phyloP scores from a whole-genome alignment of 1,140 invertebrate species.

The Drosophila simulans region DNA sequence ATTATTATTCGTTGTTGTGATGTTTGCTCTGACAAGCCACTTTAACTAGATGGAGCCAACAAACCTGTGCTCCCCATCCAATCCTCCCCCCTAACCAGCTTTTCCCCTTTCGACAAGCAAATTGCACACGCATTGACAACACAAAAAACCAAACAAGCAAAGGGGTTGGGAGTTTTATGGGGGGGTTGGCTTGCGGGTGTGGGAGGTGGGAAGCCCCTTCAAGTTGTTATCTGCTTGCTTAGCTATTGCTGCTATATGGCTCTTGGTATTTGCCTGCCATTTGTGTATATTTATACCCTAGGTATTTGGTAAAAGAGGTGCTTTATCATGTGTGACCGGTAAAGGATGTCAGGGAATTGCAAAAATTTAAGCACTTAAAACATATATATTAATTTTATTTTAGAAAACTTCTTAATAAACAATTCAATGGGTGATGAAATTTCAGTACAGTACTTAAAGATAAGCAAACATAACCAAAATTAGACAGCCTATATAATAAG shows the following conservation, averaged over 20 bases:
- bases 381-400: too few species aligned
- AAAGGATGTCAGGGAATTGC: neutral
- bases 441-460: too few species aligned
- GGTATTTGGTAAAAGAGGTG: neutral
- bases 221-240: constrained; percentile 72
- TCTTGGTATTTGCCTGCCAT: constrained; percentile 65
- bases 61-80: constrained; percentile 16
- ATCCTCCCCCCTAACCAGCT: neutral
- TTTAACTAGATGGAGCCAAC: constrained; percentile 59
- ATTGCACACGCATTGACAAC: constrained; percentile 60
- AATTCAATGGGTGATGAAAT: too few species aligned
- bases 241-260: constrained; percentile 57
- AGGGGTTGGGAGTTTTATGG: constrained; percentile 3
- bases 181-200: neutral
- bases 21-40: constrained; percentile 79
- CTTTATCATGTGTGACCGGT: neutral
- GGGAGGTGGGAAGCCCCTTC: constrained; percentile 42
- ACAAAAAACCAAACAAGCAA: constrained; percentile 26
- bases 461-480: too few species aligned
- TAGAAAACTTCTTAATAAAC: too few species aligned
- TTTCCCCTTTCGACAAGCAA: constrained; percentile 30
- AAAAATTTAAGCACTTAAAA: neutral
- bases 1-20: constrained; percentile 72
- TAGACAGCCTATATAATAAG: too few species aligned
- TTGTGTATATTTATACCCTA: constrained; percentile 18